phyloP scores from a whole-genome alignment of 2,888 invertebrate species.

The Hirtodrosophila histrioides region DNA sequence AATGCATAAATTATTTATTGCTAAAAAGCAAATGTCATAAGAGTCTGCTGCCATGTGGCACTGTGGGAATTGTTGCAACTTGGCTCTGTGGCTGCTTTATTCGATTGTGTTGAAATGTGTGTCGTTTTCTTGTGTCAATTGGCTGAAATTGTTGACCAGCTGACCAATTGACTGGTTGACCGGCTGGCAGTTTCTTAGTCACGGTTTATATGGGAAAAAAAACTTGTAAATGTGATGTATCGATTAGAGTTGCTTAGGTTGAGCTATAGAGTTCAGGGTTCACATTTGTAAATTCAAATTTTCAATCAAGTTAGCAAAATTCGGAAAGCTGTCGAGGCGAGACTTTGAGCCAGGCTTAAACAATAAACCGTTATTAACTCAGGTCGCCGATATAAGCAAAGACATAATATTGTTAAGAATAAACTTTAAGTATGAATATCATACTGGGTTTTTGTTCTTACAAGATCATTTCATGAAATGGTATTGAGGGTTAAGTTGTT shows the following conservation, averaged over 20 bases:
- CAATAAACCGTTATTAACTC: no score
- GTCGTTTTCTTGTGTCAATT: conserved; percentile 65
- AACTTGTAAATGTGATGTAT: conserved; percentile 28
- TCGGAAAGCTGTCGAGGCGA: no score
- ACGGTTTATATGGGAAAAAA: conserved; percentile 27
- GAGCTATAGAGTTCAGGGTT: conserved; percentile 4
- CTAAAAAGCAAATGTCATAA: conserved; percentile 78
- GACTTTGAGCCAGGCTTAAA: no score
- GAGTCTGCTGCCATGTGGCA: conserved; percentile 44
- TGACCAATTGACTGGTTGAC: conserved; percentile 19
- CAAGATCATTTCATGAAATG: no score
- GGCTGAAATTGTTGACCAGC: conserved; percentile 32
- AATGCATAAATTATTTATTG: conserved; percentile 76
- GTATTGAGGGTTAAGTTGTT: no score
- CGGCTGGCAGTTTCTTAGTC: conserved; percentile 40
- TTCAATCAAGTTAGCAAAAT: background rate
- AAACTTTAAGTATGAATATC: no score
- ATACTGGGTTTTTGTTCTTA: no score
- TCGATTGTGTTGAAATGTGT: conserved; percentile 59
- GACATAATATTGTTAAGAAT: no score
- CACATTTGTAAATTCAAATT: background rate
- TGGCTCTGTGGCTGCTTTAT: conserved; percentile 16
- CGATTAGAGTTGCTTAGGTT: conserved; percentile 22
- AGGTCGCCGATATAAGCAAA: no score
- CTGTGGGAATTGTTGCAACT: conserved; percentile 46